Evolutionary conservation across 2,113 vertebrate genomes (phyloP).

Genomic region (Oncorhynchus gorbuscha): DNA sequence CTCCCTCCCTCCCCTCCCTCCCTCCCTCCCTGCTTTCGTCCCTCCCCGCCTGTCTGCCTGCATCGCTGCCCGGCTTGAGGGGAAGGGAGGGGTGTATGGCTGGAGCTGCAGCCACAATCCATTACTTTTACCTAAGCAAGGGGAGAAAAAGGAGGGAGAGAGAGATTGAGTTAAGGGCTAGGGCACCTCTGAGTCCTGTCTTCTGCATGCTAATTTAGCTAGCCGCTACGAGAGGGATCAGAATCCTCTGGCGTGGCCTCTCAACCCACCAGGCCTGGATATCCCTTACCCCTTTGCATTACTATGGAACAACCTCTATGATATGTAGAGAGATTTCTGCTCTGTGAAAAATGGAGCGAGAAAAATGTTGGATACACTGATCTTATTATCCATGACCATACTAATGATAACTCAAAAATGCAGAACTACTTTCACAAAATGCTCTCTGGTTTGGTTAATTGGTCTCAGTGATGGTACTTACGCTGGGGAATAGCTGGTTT

Average conservation of each 20-base stretch:
- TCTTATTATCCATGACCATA: too few relatives aligned
- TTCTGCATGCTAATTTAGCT: constrained; percentile 66
- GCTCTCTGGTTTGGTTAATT: too few relatives aligned
- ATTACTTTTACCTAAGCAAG: constrained; percentile 64
- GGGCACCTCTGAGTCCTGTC: constrained; percentile 59
- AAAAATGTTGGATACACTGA: too few relatives aligned
- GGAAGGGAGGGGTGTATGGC: constrained; percentile 42
- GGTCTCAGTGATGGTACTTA: too few relatives aligned
- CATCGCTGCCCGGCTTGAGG: constrained; percentile 50
- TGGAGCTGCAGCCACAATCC: constrained; percentile 50
- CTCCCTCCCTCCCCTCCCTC: background rate
- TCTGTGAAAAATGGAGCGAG: too few relatives aligned
- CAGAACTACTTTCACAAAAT: too few relatives aligned
- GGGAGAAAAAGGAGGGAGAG: constrained; percentile 19
- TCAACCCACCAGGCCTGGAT: constrained; percentile 31
- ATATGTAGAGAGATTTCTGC: too few relatives aligned
- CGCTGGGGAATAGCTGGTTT: too few relatives aligned
- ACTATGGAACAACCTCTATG: background rate
- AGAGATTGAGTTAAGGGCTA: constrained; percentile 55
- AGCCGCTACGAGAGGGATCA: constrained; percentile 48
- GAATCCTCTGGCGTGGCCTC: constrained; percentile 51
- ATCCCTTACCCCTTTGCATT: background rate
- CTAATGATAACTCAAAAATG: too few relatives aligned
- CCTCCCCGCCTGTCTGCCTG: background rate
- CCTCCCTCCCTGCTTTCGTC: background rate